phyloP scores from a whole-genome alignment of 2,113 vertebrate genomes.

The Mohoua ochrocephala region DNA sequence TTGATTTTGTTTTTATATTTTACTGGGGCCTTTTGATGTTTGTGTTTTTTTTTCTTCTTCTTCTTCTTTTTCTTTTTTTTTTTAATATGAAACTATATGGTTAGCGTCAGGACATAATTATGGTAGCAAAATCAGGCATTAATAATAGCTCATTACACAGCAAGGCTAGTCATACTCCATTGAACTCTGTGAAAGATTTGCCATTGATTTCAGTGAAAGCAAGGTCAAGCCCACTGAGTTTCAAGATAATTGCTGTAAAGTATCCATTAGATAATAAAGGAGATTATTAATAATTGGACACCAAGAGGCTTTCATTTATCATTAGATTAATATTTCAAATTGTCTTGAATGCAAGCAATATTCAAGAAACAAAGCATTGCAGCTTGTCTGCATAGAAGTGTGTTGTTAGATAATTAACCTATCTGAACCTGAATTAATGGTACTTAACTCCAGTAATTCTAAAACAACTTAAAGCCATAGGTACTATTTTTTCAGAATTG shows the following conservation, averaged over 20 bases:
- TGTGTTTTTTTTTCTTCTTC: not conserved
- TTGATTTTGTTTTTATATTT: not conserved
- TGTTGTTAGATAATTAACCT: not conserved
- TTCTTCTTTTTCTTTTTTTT: rapidly evolving
- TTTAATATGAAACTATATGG: not conserved
- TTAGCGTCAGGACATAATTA: not conserved
- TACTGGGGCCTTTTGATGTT: not conserved
- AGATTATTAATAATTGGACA: not conserved
- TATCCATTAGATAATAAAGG: slow-evolving; percentile 4
- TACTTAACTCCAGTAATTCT: not conserved
- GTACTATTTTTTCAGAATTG: not conserved
- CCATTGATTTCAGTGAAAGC: not conserved
- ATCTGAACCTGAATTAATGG: not conserved
- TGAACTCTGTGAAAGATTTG: not conserved
- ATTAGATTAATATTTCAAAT: not conserved
- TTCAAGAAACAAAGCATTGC: not conserved
- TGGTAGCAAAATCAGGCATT: not conserved
- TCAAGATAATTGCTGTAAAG: not conserved
- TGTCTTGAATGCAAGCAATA: not conserved
- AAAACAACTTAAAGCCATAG: not conserved
- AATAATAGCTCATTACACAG: not conserved
- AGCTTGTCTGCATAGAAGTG: not conserved
- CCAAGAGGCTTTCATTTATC: not conserved
- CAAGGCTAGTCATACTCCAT: not conserved
- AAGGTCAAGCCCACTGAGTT: not conserved